A percentile compares a stretch with the other conserved stretches of the same genome.
Conservation (phyloP, 1,140 invertebrate species). For the Drosophila bocki region DNA sequence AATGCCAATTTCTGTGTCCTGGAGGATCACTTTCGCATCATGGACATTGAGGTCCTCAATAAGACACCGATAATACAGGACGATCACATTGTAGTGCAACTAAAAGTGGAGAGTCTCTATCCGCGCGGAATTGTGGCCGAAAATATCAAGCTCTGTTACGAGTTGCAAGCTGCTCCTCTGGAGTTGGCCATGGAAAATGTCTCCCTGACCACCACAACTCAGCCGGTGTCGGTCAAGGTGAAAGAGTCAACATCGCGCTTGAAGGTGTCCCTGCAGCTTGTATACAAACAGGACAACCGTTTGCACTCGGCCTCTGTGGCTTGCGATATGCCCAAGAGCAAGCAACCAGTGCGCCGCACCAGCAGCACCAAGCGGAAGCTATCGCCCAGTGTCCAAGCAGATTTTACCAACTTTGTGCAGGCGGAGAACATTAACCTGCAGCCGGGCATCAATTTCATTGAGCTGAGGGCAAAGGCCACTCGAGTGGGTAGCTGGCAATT, state of each 20-base stretch:
- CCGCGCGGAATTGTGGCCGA: constrained; percentile 87
- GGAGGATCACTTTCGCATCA: constrained; percentile 82
- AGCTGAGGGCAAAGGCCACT: constrained; percentile 87
- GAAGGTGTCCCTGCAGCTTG: constrained; percentile 87
- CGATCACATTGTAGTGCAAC: constrained; percentile 86
- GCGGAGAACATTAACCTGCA: constrained; percentile 86
- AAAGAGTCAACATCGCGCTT: constrained; percentile 52
- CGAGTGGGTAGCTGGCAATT: constrained; percentile 83
- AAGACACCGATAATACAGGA: constrained; percentile 85
- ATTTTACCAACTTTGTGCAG: constrained; percentile 88
- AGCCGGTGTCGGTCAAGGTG: constrained; percentile 2
- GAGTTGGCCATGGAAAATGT: constrained; percentile 53
- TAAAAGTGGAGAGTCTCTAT: constrained; percentile 87
- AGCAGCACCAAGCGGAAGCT: constrained; percentile 85
- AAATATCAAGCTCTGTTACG: constrained; percentile 86
- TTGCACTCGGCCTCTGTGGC: constrained; percentile 89
- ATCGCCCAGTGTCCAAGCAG: constrained; percentile 87
- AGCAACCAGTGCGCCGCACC: constrained; percentile 76
- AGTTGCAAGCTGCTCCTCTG: constrained; percentile 76
- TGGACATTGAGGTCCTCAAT: constrained; percentile 69
- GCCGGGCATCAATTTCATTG: constrained; percentile 91
- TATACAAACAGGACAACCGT: constrained; percentile 92
- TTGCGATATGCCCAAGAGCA: constrained; percentile 87
- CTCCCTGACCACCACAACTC: constrained; percentile 1
- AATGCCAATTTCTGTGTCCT: constrained; percentile 79